Evolutionary conservation across 2,888 invertebrate genomes (phyloP).

Genomic region (Xanthia togata): DNA sequence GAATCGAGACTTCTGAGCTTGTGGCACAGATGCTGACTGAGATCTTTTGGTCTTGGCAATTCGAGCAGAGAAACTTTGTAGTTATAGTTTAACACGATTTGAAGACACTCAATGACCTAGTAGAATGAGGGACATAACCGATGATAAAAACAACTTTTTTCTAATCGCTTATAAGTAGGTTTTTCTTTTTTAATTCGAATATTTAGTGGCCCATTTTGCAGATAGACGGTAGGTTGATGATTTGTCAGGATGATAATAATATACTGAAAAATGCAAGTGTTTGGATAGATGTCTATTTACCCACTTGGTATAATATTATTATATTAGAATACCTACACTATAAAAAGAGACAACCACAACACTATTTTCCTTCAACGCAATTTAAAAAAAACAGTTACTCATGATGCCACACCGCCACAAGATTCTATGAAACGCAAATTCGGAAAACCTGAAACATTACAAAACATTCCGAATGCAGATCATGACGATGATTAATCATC

Average conservation of each 20-base stretch:
- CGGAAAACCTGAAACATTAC: constrained; percentile 51
- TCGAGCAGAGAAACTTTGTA: neutral
- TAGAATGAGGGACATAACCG: neutral
- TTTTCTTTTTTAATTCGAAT: neutral
- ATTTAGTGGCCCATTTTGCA: neutral
- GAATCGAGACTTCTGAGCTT: constrained; percentile 22
- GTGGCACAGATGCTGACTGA: constrained; percentile 27
- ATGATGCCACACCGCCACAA: constrained; percentile 18
- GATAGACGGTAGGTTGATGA: neutral
- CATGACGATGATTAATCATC: constrained; percentile 69
- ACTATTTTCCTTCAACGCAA: constrained; percentile 36
- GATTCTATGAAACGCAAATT: constrained; percentile 60
- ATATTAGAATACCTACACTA: neutral
- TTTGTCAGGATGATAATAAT: neutral
- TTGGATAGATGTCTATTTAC: neutral
- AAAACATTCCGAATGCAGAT: constrained; percentile 60
- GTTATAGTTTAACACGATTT: constrained; percentile 9
- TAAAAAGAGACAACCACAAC: neutral
- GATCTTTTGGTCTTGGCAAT: neutral
- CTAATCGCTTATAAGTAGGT: neutral
- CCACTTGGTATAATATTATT: neutral
- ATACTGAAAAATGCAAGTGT: no score
- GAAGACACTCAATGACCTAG: neutral
- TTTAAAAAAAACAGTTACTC: constrained; percentile 28
- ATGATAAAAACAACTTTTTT: no score